Base-by-base conservation (phyloP, 2,113 vertebrate genomes). In the Ctenodactylus gundi region DNA sequence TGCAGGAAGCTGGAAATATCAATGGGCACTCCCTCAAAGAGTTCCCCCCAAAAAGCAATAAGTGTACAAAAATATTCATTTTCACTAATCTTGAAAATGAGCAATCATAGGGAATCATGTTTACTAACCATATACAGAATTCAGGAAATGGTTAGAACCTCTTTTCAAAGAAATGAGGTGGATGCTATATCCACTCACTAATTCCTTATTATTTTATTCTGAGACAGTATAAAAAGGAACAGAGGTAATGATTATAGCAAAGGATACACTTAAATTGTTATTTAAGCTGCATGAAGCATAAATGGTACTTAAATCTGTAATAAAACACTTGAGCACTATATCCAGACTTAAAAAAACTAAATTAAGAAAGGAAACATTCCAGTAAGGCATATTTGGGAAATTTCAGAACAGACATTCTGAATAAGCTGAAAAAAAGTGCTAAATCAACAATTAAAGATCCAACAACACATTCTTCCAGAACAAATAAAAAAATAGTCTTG, bases 371-470 rank as follows among this genome's bases (percentile, higher is more conserved):
- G 53, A 73, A 84, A 84, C 49, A 53, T 70, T 92, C 68, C 25
- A 44, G 21, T 46, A 90, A 72, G 78, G 44, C 51, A 86, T 9
- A 58, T 88, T 27, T 88, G 51, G 46, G 39, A 25, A n/a, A 60
- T 84, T 94, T 94, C 53, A 88, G 46, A 67, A 80, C 20, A 46
- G 83, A 58, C 36, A 80, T 95, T 46, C 58, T 27, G 44, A 76
- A 53, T 60, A 76, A 96, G 17, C 34, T 18, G 57, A 49, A 51
- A 76, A 82, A 93, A 85, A 46, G 12, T 29, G 23, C 20, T 62
- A 36, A 84, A 88, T 96, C 58, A 86, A 76, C 55, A 73, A 80
- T 76, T 90, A 89, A 89, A 96, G n/a, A 84, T 25, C 29, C 36
- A 89, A 41, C 17, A 78, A 94, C 82, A 85, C 60, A 64, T 83